phyloP scores from a whole-genome alignment of 2,797 vertebrate genomes.

The Mormyrops attenuatus region DNA sequence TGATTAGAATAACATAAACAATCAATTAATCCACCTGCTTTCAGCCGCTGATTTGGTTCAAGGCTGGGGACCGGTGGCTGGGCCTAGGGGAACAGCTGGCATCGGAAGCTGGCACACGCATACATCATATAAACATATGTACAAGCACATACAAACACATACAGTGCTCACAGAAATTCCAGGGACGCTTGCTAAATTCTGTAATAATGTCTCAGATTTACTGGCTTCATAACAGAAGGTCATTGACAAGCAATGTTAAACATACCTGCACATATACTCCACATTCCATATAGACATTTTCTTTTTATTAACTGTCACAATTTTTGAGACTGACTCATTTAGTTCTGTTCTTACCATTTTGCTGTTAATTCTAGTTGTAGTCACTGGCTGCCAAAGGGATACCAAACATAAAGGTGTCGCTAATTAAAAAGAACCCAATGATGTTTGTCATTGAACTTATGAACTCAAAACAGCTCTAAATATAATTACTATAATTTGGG shows the following conservation, averaged over 20 bases:
- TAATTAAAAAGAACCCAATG: neutral
- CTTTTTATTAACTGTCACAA: neutral
- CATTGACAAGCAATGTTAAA: neutral
- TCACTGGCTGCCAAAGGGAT: neutral
- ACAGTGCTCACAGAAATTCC: neutral
- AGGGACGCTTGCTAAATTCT: neutral
- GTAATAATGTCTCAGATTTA: neutral
- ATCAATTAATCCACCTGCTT: neutral
- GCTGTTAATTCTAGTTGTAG: neutral
- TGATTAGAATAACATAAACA: neutral
- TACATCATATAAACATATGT: neutral
- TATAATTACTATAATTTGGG: neutral
- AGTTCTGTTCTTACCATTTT: neutral
- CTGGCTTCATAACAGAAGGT: neutral
- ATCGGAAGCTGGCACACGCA: neutral
- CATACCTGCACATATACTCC: neutral
- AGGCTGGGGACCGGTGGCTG: neutral
- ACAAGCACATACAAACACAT: neutral
- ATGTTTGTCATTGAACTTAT: neutral
- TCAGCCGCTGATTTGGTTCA: neutral
- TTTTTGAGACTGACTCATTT: neutral
- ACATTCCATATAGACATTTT: neutral
- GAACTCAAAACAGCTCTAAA: neutral
- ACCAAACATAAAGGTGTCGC: neutral
- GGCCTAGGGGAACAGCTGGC: neutral